Base-by-base conservation (phyloP, 2,888 invertebrate species). In the Pseudeuparius sepicola region DNA sequence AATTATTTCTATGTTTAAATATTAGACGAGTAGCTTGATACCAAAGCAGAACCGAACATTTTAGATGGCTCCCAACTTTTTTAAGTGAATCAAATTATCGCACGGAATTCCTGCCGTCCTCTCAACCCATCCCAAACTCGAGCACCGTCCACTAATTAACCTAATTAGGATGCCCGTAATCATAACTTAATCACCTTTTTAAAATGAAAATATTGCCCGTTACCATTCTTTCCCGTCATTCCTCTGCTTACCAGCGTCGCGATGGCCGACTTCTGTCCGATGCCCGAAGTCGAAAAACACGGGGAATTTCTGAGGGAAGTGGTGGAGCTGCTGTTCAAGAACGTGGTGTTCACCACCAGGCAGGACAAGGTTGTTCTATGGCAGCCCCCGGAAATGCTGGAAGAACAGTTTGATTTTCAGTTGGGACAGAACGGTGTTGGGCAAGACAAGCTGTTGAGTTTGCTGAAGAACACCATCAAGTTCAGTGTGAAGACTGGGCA, bases 401-500 rank as follows among this genome's bases (percentile, higher is more conserved):
- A 54, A 36, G 48, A 62, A 34, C 53, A 61, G 16, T 59, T 68
- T 35, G 59, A 63, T 43, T 59, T 67, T 42, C 48, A 54, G 15
- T 44, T 67, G 6, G 46, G 48, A 3, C 62, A 65, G 25, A 50
- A 50, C 25, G 63, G 63, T 24, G 54, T 57, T 34, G 46, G 45
- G 12, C 64, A 69, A 18, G 61, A 66, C 2, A 53, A 59, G 26
- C 49, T 73, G 10, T 41, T 72, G 34, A 49, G 55, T 11, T 43
- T 63, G 2, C 57, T 70, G 37, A 56, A 60, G 36, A 60, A 66
- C 38, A 62, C 69, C 14, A 63, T 71, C 20, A 62, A 65, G 35
- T 71, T 65, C 54, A 71, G 71, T 48, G 70, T 71, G 5, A 71
- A 70, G 53, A 70, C 70, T 7, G 71, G 68, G 7, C 70, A 71